A percentile compares a stretch with the other conserved stretches of the same genome.
Conservation (phyloP, 35 echinoderm and acorn worm species). For the Apostichopus parvimensis region DNA sequence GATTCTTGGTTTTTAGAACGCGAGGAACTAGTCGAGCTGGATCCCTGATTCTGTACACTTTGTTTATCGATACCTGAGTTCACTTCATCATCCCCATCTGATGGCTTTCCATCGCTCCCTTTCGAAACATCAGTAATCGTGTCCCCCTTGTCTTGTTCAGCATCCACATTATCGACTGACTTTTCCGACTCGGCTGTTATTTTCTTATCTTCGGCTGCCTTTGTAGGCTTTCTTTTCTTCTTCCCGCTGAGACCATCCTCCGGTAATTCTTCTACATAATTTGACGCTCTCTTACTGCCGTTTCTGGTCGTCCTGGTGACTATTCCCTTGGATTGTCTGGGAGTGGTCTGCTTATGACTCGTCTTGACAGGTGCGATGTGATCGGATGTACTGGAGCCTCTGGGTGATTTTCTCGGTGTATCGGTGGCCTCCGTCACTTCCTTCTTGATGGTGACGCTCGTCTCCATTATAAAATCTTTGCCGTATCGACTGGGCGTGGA, state of each 20-base stretch:
- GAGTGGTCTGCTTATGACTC: not conserved
- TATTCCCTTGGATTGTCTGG: not conserved
- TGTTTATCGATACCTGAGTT: no score
- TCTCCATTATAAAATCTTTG: not conserved
- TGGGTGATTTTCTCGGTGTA: not conserved
- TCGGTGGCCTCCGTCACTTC: not conserved
- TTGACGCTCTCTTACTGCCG: not conserved
- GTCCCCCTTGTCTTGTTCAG: no score
- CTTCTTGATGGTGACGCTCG: not conserved
- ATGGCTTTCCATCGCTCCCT: no score
- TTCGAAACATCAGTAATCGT: no score
- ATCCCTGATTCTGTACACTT: no score
- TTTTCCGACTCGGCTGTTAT: not conserved
- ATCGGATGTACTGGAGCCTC: not conserved
- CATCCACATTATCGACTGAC: no score
- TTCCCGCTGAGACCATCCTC: not conserved
- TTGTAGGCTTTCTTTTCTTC: not conserved
- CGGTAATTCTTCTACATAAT: not conserved
- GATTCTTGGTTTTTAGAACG: not conserved
- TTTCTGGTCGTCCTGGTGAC: not conserved
- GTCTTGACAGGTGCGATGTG: not conserved
- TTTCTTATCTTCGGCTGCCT: not conserved
- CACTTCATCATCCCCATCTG: no score
- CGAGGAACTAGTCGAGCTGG: not conserved
- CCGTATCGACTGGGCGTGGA: not conserved